A percentile compares a stretch with the other conserved stretches of the same genome.
These are phyloP conservation scores for Sebastes kiyomatsui DNA, from an alignment of 2,797 vertebrate species.

Conservation along the genomic window DNA sequence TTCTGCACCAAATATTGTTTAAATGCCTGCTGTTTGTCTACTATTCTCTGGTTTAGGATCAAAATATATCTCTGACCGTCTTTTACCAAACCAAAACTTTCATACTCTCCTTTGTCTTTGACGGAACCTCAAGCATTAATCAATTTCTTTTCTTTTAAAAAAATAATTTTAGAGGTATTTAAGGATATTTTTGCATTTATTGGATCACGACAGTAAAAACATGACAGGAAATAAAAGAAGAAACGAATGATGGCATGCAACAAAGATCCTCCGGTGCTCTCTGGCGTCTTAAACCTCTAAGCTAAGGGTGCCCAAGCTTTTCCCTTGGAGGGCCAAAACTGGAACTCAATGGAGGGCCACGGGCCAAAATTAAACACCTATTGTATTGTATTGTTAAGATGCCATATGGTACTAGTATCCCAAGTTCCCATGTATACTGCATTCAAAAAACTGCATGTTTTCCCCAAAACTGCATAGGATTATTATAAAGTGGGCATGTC, in stretches of 20 bases:
- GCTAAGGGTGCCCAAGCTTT: too few species aligned
- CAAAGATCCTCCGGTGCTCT: background rate
- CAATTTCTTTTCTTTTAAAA: too few species aligned
- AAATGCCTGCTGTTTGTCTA: background rate
- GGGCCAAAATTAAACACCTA: fast-evolving
- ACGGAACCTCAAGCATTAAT: too few species aligned
- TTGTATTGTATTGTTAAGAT: too few species aligned
- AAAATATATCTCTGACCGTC: background rate
- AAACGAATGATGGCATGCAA: background rate
- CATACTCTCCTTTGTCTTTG: too few species aligned
- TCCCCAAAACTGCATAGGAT: too few species aligned
- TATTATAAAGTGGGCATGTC: too few species aligned
- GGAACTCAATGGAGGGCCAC: too few species aligned
- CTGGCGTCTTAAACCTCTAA: background rate
- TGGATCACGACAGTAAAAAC: background rate
- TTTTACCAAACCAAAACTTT: background rate
- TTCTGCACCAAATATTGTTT: background rate
- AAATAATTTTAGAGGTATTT: background rate
- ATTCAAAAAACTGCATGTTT: too few species aligned
- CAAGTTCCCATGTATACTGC: too few species aligned
- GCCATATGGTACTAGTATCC: too few species aligned
- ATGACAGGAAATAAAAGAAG: background rate
- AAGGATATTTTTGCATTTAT: background rate
- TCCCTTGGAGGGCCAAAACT: too few species aligned
- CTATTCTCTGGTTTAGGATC: background rate